Percentiles rank a stretch among this genome's conserved stretches.
These are phyloP conservation scores for Manis crassicaudata DNA, from an alignment of 2,797 vertebrate species.

Conservation along the genomic window DNA sequence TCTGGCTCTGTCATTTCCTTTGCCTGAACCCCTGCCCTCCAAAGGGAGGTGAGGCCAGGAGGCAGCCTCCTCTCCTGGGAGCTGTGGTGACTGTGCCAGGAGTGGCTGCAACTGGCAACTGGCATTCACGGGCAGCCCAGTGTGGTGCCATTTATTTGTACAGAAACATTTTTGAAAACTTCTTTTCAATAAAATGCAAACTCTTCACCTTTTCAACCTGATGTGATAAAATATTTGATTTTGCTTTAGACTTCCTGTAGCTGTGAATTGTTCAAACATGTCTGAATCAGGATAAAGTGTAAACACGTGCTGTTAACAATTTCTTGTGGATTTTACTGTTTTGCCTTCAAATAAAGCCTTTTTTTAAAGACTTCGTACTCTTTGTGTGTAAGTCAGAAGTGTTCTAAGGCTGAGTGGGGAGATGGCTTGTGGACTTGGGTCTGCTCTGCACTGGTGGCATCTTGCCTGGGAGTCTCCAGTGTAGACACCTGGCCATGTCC, in stretches of 20 bases:
- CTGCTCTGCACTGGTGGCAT: background rate
- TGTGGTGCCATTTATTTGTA: constrained; percentile 61
- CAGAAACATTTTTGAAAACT: constrained; percentile 65
- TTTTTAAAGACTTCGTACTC: constrained; percentile 58
- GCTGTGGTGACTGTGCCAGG: background rate
- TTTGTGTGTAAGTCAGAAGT: background rate
- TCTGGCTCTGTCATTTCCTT: constrained; percentile 64
- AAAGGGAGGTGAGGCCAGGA: background rate
- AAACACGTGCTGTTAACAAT: constrained; percentile 74
- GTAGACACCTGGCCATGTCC: rapidly evolving
- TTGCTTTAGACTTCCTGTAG: constrained; percentile 83
- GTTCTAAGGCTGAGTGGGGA: background rate
- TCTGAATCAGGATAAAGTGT: constrained; percentile 75
- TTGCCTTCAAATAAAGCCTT: constrained; percentile 87
- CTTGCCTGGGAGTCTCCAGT: background rate
- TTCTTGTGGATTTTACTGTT: constrained; percentile 85
- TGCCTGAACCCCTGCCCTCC: background rate
- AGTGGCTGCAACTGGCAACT: rapidly evolving
- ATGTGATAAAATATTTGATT: constrained; percentile 68
- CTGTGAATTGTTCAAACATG: constrained; percentile 79
- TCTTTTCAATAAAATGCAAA: constrained; percentile 57
- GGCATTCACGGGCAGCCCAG: background rate
- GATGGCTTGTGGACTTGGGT: too few relatives aligned
- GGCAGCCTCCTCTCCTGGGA: background rate
- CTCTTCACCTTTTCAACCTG: constrained; percentile 50